Evolutionary conservation across 2,113 vertebrate genomes (phyloP).

Genomic region (Prunella himalayana): DNA sequence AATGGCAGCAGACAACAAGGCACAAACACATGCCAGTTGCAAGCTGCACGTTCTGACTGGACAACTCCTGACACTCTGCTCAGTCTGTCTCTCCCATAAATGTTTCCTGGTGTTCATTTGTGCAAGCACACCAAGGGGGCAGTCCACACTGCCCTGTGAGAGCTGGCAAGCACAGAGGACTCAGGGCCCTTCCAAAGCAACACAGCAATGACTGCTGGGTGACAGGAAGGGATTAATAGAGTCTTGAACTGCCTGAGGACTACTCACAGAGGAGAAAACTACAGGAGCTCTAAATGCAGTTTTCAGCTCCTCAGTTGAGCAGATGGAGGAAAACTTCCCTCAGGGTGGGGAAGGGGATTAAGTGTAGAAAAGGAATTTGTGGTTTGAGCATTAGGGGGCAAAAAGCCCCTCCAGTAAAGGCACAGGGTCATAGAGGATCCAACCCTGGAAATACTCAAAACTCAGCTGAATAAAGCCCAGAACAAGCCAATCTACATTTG

Average conservation of each 20-base stretch:
- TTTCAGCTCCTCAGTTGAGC: not conserved
- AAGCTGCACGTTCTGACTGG: rapidly evolving
- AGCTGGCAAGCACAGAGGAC: not conserved
- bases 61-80: not conserved
- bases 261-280: rapidly evolving
- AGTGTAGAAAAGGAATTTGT: not conserved
- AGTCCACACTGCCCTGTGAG: not conserved
- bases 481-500: not conserved
- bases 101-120: not conserved
- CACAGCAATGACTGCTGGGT: not conserved
- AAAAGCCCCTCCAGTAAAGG: too few species aligned
- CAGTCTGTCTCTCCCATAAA: not conserved
- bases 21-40: not conserved
- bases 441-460: not conserved
- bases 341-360: not conserved
- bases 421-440: not conserved
- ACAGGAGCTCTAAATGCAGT: not conserved
- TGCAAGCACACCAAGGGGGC: not conserved
- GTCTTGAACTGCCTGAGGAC: not conserved
- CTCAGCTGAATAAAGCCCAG: not conserved
- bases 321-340: not conserved
- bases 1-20: not conserved
- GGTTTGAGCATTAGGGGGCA: not conserved
- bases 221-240: not conserved
- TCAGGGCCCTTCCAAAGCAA: not conserved